Evolutionary conservation across 2,888 invertebrate species (phyloP).

Genomic region (Muscina levida): DNA sequence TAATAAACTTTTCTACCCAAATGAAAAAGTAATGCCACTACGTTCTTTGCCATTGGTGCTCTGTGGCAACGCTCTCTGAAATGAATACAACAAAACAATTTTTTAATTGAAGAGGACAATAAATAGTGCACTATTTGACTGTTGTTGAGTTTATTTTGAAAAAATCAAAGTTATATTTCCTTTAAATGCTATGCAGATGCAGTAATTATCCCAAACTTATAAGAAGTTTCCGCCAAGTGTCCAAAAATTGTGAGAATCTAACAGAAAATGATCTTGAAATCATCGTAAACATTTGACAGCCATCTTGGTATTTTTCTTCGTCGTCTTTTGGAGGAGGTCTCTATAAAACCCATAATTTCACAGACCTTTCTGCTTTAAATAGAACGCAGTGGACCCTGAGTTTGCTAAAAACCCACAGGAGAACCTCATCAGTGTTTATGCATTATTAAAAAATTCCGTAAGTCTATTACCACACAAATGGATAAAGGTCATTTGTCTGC

Average conservation of each 20-base stretch:
- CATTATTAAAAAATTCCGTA: not conserved
- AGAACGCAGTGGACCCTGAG: not conserved
- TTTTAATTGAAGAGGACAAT: slow-evolving; percentile 54
- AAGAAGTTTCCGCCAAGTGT: too few relatives aligned
- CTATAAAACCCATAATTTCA: slow-evolving; percentile 31
- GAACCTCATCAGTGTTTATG: not conserved
- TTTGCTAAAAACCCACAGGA: slow-evolving; percentile 12
- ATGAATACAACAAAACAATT: slow-evolving; percentile 62
- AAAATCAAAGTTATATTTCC: not conserved
- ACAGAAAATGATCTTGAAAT: slow-evolving; percentile 43
- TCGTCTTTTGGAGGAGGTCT: slow-evolving; percentile 45
- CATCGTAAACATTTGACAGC: slow-evolving; percentile 55
- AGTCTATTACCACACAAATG: slow-evolving; percentile 47
- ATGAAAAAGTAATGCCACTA: too few relatives aligned
- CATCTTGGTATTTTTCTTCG: slow-evolving; percentile 59
- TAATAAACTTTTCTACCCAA: too few relatives aligned
- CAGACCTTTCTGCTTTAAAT: slow-evolving; percentile 22
- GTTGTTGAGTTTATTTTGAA: too few relatives aligned
- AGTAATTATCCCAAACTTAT: not conserved
- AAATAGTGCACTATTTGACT: slow-evolving; percentile 32
- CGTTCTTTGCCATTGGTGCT: too few relatives aligned
- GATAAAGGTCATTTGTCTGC: slow-evolving; percentile 58
- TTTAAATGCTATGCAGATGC: not conserved
- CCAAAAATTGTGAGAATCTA: slow-evolving; percentile 6
- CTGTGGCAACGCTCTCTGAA: too few relatives aligned